Conservation (phyloP, 23 tunicate species). For the Corella eumyota region DNA sequence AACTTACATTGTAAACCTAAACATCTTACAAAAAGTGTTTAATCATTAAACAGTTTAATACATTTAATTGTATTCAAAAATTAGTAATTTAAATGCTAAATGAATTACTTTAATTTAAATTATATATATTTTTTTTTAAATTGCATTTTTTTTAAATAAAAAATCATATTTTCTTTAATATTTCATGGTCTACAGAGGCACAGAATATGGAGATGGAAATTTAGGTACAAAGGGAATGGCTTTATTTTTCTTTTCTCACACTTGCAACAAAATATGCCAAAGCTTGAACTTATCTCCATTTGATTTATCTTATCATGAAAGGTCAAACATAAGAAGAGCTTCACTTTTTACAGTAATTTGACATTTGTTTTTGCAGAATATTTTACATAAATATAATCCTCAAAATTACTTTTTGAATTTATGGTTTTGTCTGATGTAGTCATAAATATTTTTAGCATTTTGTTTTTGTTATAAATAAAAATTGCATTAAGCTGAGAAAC, state of each 20-base stretch:
- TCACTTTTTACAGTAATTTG: slow-evolving; percentile 38
- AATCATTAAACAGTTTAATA: too few species aligned
- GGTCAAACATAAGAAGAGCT: slow-evolving; percentile 21
- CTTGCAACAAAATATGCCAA: slow-evolving; percentile 74
- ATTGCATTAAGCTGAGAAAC: too few species aligned
- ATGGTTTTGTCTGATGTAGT: too few species aligned
- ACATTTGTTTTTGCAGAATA: neutral
- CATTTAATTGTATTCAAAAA: too few species aligned
- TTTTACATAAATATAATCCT: too few species aligned
- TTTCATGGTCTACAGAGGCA: slow-evolving; percentile 59
- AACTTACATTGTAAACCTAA: too few species aligned
- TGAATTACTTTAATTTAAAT: too few species aligned
- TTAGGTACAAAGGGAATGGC: slow-evolving; percentile 96
- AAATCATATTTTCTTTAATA: neutral
- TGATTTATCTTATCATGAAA: slow-evolving; percentile 58
- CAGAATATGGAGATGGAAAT: slow-evolving; percentile 97
- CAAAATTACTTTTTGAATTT: too few species aligned
- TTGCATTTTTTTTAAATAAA: neutral
- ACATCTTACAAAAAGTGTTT: too few species aligned
- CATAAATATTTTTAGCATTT: too few species aligned
- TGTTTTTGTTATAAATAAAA: too few species aligned
- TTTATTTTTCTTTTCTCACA: slow-evolving; percentile 80
- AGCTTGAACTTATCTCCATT: slow-evolving; percentile 84
- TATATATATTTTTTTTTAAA: slow-evolving; percentile 1
- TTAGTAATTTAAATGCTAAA: too few species aligned